Percentiles rank a stretch among this genome's conserved stretches.
Conservation (phyloP, 2,888 invertebrate species). For the Limenitis camilla region DNA sequence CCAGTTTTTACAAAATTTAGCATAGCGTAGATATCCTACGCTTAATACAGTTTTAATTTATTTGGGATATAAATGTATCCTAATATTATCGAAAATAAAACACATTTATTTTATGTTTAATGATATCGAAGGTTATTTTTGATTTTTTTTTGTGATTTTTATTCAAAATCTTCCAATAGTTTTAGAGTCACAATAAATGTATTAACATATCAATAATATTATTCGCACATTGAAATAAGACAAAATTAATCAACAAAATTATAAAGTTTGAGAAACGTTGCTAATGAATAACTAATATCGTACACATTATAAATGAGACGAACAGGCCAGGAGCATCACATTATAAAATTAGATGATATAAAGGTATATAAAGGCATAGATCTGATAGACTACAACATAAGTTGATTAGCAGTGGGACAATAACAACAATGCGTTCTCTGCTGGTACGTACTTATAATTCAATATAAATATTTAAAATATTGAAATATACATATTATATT, state of each 20-base stretch:
- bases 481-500: neutral
- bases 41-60: too few species aligned
- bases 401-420: conserved; percentile 47
- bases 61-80: too few species aligned
- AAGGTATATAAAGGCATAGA: conserved; percentile 65
- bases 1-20: too few species aligned
- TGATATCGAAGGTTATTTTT: too few species aligned
- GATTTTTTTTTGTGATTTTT: neutral
- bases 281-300: conserved; percentile 47
- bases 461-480: neutral
- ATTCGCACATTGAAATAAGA: conserved; percentile 1
- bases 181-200: neutral
- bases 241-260: conserved; percentile 25
- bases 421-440: conserved; percentile 58
- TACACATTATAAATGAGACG: conserved; percentile 56
- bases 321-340: conserved; percentile 47
- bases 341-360: conserved; percentile 56
- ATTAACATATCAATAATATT: conserved; percentile 4
- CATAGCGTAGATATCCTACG: too few species aligned
- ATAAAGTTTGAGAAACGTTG: conserved; percentile 54
- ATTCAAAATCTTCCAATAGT: neutral
- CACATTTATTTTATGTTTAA: too few species aligned
- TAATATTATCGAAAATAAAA: too few species aligned
- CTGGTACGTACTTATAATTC: conserved; percentile 45
- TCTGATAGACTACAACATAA: conserved; percentile 52